Percentiles rank a stretch among this genome's conserved stretches.
Conservation (phyloP, 1,140 invertebrate species). For the Aricia agestis region DNA sequence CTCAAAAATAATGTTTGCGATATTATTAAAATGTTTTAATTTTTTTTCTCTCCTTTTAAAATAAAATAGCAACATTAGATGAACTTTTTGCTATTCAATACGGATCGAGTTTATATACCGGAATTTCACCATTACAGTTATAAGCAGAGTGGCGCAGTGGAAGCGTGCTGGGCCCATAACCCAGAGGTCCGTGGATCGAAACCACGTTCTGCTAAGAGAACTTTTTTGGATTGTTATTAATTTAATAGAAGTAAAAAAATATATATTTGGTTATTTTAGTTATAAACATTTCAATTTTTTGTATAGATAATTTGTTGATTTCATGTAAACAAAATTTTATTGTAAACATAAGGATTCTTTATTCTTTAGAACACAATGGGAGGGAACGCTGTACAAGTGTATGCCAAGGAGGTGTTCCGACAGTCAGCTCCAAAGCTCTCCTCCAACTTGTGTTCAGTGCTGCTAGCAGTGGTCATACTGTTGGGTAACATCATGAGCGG, state of each 20-base stretch:
- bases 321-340: not conserved
- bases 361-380: constrained; percentile 55
- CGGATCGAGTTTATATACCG: not conserved
- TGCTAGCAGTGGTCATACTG: constrained; percentile 49
- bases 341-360: not conserved
- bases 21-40: too few species aligned
- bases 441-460: constrained; percentile 53
- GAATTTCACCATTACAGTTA: not conserved
- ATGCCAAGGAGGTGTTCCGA: constrained; percentile 50
- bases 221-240: not conserved
- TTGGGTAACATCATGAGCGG: constrained; percentile 38
- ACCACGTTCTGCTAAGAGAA: constrained; percentile 54
- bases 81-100: too few species aligned
- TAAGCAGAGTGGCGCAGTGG: constrained; percentile 41
- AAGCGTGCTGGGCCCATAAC: constrained; percentile 57
- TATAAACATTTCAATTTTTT: too few species aligned
- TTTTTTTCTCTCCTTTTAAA: too few species aligned
- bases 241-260: too few species aligned
- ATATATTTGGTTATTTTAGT: too few species aligned
- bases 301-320: too few species aligned
- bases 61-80: too few species aligned
- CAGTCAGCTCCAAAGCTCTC: constrained; percentile 46
- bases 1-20: too few species aligned
- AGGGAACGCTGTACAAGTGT: constrained; percentile 57
- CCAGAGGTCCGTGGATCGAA: constrained; percentile 56